Conservation (phyloP, 2,888 invertebrate genomes). For the Digitonthophagus gazella region DNA sequence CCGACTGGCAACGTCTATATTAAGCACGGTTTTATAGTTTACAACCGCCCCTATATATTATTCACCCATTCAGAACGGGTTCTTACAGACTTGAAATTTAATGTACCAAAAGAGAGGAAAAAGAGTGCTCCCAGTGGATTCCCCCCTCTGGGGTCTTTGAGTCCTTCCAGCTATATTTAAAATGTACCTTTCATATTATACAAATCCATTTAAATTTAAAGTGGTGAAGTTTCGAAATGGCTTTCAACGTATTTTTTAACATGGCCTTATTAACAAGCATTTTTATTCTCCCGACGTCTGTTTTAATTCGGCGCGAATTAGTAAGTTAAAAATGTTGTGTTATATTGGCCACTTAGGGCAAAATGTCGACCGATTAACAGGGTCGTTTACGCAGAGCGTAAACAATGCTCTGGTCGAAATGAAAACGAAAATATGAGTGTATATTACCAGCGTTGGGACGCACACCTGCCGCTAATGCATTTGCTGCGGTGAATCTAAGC, state of each 20-base stretch:
- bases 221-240: background rate
- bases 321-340: background rate
- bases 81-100: background rate
- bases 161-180: background rate
- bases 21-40: background rate
- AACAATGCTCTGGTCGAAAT: conserved; percentile 22
- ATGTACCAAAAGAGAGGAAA: no score
- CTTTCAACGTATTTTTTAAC: background rate
- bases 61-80: background rate
- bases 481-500: conserved; percentile 33
- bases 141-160: background rate
- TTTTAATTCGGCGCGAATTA: background rate
- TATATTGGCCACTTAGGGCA: background rate
- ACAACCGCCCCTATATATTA: background rate
- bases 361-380: background rate
- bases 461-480: conserved; percentile 35
- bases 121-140: background rate
- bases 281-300: background rate
- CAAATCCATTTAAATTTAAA: background rate
- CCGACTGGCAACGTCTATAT: background rate
- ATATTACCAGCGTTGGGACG: conserved; percentile 30
- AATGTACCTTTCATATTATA: background rate
- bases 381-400: conserved; percentile 18
- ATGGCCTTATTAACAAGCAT: background rate
- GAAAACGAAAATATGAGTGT: conserved; percentile 31